Evolutionary conservation across 2,113 vertebrate genomes (phyloP).

Genomic region (Bos javanicus): DNA sequence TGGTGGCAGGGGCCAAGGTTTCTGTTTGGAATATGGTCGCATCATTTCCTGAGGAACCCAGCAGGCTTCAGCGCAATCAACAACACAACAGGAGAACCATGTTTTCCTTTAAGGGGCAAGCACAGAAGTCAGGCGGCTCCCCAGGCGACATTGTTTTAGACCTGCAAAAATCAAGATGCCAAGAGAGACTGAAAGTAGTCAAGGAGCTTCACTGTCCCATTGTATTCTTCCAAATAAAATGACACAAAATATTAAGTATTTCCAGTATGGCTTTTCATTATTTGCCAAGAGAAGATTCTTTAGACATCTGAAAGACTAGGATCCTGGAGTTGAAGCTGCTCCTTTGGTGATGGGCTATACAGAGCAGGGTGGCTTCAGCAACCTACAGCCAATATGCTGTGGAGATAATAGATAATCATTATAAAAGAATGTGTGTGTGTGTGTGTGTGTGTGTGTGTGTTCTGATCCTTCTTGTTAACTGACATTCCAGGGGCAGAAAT

Average conservation of each 20-base stretch:
- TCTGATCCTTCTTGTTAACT: neutral
- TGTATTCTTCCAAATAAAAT: slow-evolving; percentile 23
- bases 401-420: neutral
- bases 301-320: neutral
- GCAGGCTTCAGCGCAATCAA: neutral
- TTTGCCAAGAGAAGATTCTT: neutral
- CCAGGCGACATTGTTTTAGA: neutral
- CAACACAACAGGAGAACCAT: neutral
- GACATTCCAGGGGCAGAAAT: neutral
- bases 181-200: neutral
- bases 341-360: neutral
- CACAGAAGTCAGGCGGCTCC: slow-evolving; percentile 14
- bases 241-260: neutral
- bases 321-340: neutral
- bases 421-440: neutral
- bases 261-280: neutral
- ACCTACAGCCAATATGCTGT: neutral
- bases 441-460: neutral
- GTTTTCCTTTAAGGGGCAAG: neutral
- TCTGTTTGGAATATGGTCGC: neutral
- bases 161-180: slow-evolving; percentile 17
- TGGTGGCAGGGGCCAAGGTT: neutral
- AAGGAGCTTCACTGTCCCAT: neutral
- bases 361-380: neutral
- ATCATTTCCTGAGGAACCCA: neutral